A percentile compares a stretch with the other conserved stretches of the same genome.
Conservation (phyloP, 2,888 invertebrate genomes). For the Mesorhabditis sp. region DNA sequence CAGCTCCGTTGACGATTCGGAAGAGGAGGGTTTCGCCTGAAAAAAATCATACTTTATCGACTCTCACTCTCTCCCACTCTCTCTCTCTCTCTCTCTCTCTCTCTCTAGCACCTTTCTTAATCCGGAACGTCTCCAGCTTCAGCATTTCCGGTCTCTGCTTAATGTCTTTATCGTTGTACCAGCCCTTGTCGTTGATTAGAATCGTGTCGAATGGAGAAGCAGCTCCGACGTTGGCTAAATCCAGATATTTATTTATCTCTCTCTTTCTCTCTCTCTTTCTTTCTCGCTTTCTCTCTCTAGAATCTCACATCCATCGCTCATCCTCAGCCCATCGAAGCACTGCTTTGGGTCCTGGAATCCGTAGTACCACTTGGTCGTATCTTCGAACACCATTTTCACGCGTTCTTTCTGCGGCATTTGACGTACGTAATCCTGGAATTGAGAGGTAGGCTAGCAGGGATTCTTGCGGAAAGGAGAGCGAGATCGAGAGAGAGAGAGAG, state of each 20-base stretch:
- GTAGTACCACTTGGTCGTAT: slow-evolving; percentile 53
- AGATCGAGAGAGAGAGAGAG: neutral
- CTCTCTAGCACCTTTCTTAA: slow-evolving; percentile 22
- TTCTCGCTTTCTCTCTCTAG: too few species aligned
- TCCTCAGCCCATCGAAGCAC: slow-evolving; percentile 50
- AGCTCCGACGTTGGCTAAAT: slow-evolving; percentile 43
- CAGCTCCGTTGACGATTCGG: slow-evolving; percentile 49
- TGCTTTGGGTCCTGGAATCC: slow-evolving; percentile 41
- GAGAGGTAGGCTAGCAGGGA: too few species aligned
- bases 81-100: too few species aligned
- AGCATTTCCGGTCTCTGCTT: slow-evolving; percentile 28
- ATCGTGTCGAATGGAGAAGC: slow-evolving; percentile 49
- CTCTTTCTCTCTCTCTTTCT: too few species aligned
- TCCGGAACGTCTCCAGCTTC: slow-evolving; percentile 41
- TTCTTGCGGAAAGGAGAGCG: too few species aligned
- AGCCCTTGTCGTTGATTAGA: slow-evolving; percentile 47
- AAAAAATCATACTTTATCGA: neutral
- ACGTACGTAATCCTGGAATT: neutral
- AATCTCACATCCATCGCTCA: slow-evolving; percentile 36
- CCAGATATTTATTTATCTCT: neutral
- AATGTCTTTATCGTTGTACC: slow-evolving; percentile 44
- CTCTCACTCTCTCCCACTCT: neutral
- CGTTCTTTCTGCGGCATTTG: neutral
- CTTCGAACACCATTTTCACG: slow-evolving; percentile 16
- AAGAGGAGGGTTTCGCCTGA: slow-evolving; percentile 33